Evolutionary conservation across 2,113 vertebrate genomes (phyloP), one percentile per base, ranked within the genome.

Genomic region (Lethenteron reissneri): DNA sequence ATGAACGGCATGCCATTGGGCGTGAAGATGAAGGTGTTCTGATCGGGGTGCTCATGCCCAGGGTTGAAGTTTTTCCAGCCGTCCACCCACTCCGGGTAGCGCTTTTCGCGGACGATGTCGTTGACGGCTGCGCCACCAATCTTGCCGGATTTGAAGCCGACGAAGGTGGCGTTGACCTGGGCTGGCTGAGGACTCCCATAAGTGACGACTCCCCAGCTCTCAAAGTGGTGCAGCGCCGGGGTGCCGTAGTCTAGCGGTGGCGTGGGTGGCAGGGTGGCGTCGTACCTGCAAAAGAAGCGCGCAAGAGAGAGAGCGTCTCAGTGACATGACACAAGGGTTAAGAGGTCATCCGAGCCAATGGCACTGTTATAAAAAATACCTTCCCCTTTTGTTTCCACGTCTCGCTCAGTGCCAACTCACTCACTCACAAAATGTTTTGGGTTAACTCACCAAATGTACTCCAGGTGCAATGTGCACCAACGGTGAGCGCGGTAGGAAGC

Each of bases 1-100:
- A 99, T 92, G 82, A 99, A 99, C 0, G 94, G 89, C 56, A 94
- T 90, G 8, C 94, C 94, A 17, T 95, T 94, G 2, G 94, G 94
- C n/a, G 92, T 92, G 79, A 99, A 97, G 1, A 90, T 97, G 75
- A 99, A 97, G 8, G 94, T 97, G 78, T 96, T 99, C 78, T 99
- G 94, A 75, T 99, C 94, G 0, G 94, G 92, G 78, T 99, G 94
- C 73, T 99, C 94, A 3, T 96, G 92, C 1, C 92, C 92, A 0
- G 91, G 90, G 2, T 99, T 97, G 74, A 97, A 99, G 79, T 99
- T 97, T 57, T 83, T 84, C 94, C 94, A 99, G 1, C 94, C 94
- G 75, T 83, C 87, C 74, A 96, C 83, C 94, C 92, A 97, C 12
- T 95, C 88, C 76, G 83, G 87, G 81, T 99, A 97, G 75, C 91